Evolutionary conservation across 2,113 vertebrate species (phyloP).

Genomic region (Scopus umbretta): DNA sequence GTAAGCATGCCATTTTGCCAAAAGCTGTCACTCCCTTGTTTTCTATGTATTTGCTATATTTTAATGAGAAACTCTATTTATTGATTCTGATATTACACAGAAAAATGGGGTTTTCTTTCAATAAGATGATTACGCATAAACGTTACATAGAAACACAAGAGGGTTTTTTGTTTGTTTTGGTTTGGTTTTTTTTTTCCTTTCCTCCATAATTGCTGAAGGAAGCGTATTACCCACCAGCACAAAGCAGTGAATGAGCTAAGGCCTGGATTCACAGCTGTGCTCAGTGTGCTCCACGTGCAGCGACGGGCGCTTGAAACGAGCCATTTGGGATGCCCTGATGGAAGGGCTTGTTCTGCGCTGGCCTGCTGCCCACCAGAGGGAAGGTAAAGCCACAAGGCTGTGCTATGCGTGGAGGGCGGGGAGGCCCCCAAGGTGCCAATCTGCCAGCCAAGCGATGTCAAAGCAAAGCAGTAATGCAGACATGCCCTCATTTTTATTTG

Average conservation of each 20-base stretch:
- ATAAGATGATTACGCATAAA: constrained; percentile 5
- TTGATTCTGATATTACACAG: background rate
- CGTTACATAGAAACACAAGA: background rate
- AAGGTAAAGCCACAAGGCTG: background rate
- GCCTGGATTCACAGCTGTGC: background rate
- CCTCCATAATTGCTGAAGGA: background rate
- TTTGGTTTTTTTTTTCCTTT: too few relatives aligned
- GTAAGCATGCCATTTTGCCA: background rate
- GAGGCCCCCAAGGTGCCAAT: background rate
- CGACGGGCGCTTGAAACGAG: rapidly evolving
- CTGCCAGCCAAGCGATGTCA: background rate
- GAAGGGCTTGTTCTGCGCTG: background rate
- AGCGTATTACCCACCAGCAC: background rate
- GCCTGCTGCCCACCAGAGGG: background rate
- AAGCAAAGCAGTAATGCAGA: background rate
- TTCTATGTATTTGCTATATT: background rate
- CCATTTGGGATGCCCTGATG: background rate
- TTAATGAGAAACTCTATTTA: constrained; percentile 8
- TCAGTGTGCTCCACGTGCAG: background rate
- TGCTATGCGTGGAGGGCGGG: background rate
- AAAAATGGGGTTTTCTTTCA: constrained; percentile 2
- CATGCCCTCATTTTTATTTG: background rate
- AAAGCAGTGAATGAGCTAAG: background rate
- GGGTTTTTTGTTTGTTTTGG: background rate
- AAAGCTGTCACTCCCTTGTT: background rate